Evolutionary conservation across 2,113 vertebrate genomes (phyloP), one percentile per base, ranked within the genome.

Genomic region (Piaya cayana): DNA sequence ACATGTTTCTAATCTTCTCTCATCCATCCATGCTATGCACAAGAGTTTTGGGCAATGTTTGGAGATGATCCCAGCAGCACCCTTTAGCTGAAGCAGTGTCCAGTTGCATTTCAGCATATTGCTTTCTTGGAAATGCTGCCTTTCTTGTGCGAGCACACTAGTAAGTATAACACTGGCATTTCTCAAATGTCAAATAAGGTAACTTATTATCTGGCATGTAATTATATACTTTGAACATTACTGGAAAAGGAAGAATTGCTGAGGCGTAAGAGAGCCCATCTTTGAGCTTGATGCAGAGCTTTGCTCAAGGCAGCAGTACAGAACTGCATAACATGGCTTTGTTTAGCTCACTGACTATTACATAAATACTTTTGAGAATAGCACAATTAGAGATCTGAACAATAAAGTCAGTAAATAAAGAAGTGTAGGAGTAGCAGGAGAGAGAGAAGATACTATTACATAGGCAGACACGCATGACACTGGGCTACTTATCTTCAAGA

Each of bases 111-210:
- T 76, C 62, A 79, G 36, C 30, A 16, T 70, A 13, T 37, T 58
- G 26, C 52, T 76, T 52, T 69, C 50, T 36, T 30, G 89, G 74
- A 81, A 89, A 64, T 43, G 55, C 14, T 85, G 82, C 59, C 59
- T 90, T 82, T 82, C 75, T 64, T 85, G 27, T 4, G 15, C 22
- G 34, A 81, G n/a, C 22, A 12, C 0, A 2, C 27, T 69, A 80
- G 34, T 27, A 82, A 95, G 39, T 21, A 22, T 75, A 72, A 82
- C 36, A 17, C 26, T 90, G 82, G 52, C 14, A 19, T 86, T 95
- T 94, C 76, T 82, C 79, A 86, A 79, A 94, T 92, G 86, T 93
- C 75, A 86, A 49, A 59, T 76, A 85, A 90, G 90, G 82, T 82
- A 82, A 77, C 36, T 92, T 5, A 1, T 88, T 94, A 80, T 87